A percentile compares a stretch with the other conserved stretches of the same genome.
Conservation (phyloP, 2,888 invertebrate genomes). For the Arctia plantaginis region DNA sequence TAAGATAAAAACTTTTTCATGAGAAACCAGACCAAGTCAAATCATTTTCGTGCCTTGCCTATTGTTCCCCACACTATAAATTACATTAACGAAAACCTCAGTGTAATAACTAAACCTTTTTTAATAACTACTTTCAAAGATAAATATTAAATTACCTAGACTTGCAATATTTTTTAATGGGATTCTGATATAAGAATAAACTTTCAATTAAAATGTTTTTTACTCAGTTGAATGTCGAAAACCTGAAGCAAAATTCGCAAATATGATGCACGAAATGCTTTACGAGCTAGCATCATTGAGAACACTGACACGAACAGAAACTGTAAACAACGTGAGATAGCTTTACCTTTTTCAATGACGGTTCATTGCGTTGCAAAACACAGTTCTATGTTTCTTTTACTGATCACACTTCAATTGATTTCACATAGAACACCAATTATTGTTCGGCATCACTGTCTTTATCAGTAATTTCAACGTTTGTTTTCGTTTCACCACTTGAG, state of each 20-base stretch:
- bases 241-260: conserved; percentile 35
- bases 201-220: conserved; percentile 21
- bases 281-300: conserved; percentile 69
- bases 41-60: conserved; percentile 18
- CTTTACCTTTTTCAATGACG: conserved; percentile 55
- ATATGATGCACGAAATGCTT: conserved; percentile 58
- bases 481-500: conserved; percentile 66
- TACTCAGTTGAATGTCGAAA: conserved; percentile 25
- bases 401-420: conserved; percentile 47
- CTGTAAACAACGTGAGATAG: conserved; percentile 71
- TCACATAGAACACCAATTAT: conserved; percentile 60
- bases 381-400: conserved; percentile 18
- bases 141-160: background rate
- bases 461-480: conserved; percentile 68
- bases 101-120: background rate
- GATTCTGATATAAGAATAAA: background rate
- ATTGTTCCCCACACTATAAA: background rate
- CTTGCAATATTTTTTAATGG: background rate
- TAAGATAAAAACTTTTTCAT: conserved; percentile 40
- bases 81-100: background rate
- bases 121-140: background rate
- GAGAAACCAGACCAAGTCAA: conserved; percentile 33
- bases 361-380: conserved; percentile 25
- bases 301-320: conserved; percentile 66
- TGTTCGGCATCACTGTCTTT: conserved; percentile 59